Evolutionary conservation across 2,888 invertebrate species (phyloP).

Genomic region (Parelbella ahira): DNA sequence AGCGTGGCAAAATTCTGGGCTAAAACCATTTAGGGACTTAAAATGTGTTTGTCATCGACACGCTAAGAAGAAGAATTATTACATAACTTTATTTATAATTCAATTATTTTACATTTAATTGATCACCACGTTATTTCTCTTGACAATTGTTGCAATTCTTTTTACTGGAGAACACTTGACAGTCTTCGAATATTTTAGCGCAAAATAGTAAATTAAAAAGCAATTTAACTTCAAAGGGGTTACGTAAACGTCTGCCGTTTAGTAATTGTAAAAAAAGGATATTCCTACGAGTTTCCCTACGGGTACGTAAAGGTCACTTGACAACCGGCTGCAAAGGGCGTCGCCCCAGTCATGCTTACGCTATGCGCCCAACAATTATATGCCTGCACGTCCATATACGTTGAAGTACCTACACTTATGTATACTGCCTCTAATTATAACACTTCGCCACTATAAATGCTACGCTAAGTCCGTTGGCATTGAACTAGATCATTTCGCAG

Average conservation of each 20-base stretch:
- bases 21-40: too few species aligned
- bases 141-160: too few species aligned
- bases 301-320: slow-evolving; percentile 63
- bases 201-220: too few species aligned
- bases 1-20: too few species aligned
- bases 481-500: slow-evolving; percentile 34
- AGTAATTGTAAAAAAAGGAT: slow-evolving; percentile 16
- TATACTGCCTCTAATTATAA: slow-evolving; percentile 26
- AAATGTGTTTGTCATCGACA: too few species aligned
- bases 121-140: too few species aligned
- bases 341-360: slow-evolving; percentile 46
- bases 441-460: slow-evolving; percentile 22
- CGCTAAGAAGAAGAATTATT: too few species aligned
- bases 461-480: slow-evolving; percentile 33
- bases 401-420: slow-evolving; percentile 14
- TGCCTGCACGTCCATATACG: slow-evolving; percentile 34
- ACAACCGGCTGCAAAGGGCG: slow-evolving; percentile 55
- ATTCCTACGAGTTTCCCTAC: slow-evolving; percentile 31
- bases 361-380: slow-evolving; percentile 28
- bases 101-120: too few species aligned
- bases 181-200: too few species aligned
- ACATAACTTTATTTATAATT: too few species aligned
- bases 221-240: too few species aligned
- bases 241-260: slow-evolving; percentile 12
- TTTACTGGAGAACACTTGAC: too few species aligned